These are phyloP conservation scores for Sebastes variabilis DNA, from an alignment of 2,797 vertebrate species.

Conservation along the genomic window DNA sequence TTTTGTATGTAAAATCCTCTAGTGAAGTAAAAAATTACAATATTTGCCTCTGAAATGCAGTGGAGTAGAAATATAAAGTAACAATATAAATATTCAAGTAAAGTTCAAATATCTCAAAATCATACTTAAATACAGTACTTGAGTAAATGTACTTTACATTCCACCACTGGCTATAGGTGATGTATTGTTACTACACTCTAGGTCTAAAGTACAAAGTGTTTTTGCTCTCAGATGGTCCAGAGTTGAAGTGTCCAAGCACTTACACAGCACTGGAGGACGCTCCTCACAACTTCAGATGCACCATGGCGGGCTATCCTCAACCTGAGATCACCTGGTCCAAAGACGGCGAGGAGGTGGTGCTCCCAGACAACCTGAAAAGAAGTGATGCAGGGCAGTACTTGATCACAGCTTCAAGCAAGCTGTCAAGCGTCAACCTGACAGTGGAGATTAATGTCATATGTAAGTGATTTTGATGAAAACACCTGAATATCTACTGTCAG, in stretches of 20 bases:
- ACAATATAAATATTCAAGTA: too few relatives aligned
- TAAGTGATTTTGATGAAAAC: constrained; percentile 47
- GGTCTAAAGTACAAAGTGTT: not conserved
- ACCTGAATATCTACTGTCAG: not conserved
- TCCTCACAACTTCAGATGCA: constrained; percentile 42
- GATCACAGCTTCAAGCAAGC: constrained; percentile 30
- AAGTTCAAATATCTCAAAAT: too few relatives aligned
- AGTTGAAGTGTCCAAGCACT: constrained; percentile 37
- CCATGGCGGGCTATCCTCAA: constrained; percentile 40
- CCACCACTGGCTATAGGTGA: not conserved
- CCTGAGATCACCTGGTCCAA: constrained; percentile 44
- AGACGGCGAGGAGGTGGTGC: constrained; percentile 28
- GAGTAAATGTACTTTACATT: too few relatives aligned
- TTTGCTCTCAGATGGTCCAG: constrained; percentile 64
- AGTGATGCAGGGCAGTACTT: constrained; percentile 60
- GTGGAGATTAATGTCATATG: constrained; percentile 68
- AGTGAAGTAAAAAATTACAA: not conserved
- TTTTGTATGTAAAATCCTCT: too few relatives aligned
- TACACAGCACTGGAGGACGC: constrained; percentile 35
- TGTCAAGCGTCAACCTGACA: not conserved
- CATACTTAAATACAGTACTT: not conserved
- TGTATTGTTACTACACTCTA: not conserved
- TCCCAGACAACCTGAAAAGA: constrained; percentile 26
- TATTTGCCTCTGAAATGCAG: too few relatives aligned
- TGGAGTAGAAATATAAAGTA: too few relatives aligned